Base-by-base conservation (phyloP, 92 coral and sea anemone species). In the Metridium senile region DNA sequence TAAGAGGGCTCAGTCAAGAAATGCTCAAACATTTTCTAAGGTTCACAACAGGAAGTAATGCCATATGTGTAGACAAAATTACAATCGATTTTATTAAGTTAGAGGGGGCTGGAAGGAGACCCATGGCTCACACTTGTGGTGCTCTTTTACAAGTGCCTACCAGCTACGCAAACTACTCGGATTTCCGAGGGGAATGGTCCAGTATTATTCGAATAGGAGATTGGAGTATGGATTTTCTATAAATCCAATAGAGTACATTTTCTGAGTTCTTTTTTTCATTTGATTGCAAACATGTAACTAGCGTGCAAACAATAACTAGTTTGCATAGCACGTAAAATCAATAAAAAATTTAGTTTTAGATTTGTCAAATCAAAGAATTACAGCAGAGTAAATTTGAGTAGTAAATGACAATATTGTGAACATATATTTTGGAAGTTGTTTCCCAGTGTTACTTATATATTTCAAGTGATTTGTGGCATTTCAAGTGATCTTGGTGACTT, bases 111-210 rank as follows among this genome's bases (percentile, higher is more conserved):
- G 68, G 76, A 29, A 71, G 76, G 39, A 35, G 76, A 47, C 76
- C 76, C 0, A 71, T 71, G 1, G 76, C 76, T 49, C 76, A 71
- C 51, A 71, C 76, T 39, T 71, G 76, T 71, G 59, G 62, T 0
- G 30, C 63, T 58, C 26, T 74, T 45, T 56, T 74, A 2, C 32
- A 74, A 74, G 67, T 74, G 25, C 67, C 79, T 9, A 29, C 73
- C 0, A 74, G 46, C 35, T 74, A 74, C 79, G 0, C 46, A 0
- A 51, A 26, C 28, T 74, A 51, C 17, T 58, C 39, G 13, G 79
- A 74, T 0, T 58, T 74, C 31, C 30, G 79, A 45, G 79, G 67
- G 52, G 79, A 74, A 58, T 74, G 62, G 53, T 51, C 45, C 17
- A 54, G 52, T 58, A 31, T 74, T 57, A 33, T 74, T 8, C 46